phyloP scores from a whole-genome alignment of 1,140 invertebrate species.

The Caenorhabditis briggsae region DNA sequence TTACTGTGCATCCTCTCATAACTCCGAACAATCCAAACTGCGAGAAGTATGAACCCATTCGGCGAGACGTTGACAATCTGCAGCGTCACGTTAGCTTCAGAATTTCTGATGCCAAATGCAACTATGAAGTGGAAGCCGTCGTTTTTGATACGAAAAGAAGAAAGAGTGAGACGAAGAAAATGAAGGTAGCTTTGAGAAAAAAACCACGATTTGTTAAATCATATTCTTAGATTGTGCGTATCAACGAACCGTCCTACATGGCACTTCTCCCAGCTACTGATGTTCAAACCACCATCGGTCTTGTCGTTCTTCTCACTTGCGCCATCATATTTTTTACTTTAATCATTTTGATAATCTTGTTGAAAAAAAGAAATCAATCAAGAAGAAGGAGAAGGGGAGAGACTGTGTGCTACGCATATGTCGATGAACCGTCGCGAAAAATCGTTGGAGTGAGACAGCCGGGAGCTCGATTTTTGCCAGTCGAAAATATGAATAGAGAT shows the following conservation, averaged over 20 bases:
- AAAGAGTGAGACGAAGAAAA: constrained; percentile 15
- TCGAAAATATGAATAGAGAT: not conserved
- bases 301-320: not conserved
- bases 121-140: constrained; percentile 13
- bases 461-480: not conserved
- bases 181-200: not conserved
- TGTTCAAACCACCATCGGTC: not conserved
- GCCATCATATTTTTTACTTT: not conserved
- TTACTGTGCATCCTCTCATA: not conserved
- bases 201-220: not conserved
- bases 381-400: not conserved
- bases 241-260: not conserved
- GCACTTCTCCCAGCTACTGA: not conserved
- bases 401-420: not conserved
- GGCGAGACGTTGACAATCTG: not conserved
- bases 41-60: constrained; percentile 32
- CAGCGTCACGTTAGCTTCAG: not conserved
- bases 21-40: not conserved
- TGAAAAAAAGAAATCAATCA: not conserved
- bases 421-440: not conserved
- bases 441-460: not conserved
- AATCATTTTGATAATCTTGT: not conserved
- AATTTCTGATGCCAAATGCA: constrained; percentile 12
- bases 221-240: not conserved
- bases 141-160: constrained; percentile 16